Evolutionary conservation across 1,140 invertebrate species (phyloP), one percentile per base, ranked within the genome.

Genomic region (Hycleus phaleratus): DNA sequence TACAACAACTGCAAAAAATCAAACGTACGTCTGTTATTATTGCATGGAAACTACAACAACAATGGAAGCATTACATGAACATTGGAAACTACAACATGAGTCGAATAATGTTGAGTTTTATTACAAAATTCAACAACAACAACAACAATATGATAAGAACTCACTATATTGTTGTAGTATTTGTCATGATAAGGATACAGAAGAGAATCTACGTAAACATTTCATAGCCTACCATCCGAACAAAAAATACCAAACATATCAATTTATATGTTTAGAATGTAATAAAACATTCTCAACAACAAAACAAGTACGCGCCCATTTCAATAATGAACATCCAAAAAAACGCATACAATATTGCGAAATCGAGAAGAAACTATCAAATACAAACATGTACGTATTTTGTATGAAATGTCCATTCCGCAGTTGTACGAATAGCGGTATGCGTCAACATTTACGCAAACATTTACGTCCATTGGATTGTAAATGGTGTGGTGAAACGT

Each of bases 381-480:
- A 18, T 8, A 12, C 32, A 4, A 47, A 56, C 8, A 39, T 47
- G 3, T 39, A 47, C 9, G 43, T n/a, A 10, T 43, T 39, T n/a
- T 67, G 66, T 38, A 46, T 59, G 4, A 40, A 50, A 25, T 67
- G 66, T 44, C 11, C 56, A 6, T 67, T 61, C 39, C 26, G 25
- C 0, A 57, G 49, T 18, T 38, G 39, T 12, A 44, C 26, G 11
- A 42, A 51, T 9, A 40, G 40, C 4, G 43, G 56, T 10, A 56
- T 68, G 2, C 42, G 58, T 25, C n/a, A 10, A n/a, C 67, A 68
- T 46, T 12, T 68, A 9, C 59, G 45, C 25, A 47, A 49, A 7
- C 67, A 68, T 43, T 54, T 63, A 40, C 58, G 50, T 26, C 49
- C 64, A 10, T 50, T 65, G 26, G 18, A 49, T 3, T 68, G 67